These are phyloP conservation scores for Clytia hemisphaerica DNA, from an alignment of 30 jellyfish, hydroid and myxozoan genomes.

Conservation along the genomic window DNA sequence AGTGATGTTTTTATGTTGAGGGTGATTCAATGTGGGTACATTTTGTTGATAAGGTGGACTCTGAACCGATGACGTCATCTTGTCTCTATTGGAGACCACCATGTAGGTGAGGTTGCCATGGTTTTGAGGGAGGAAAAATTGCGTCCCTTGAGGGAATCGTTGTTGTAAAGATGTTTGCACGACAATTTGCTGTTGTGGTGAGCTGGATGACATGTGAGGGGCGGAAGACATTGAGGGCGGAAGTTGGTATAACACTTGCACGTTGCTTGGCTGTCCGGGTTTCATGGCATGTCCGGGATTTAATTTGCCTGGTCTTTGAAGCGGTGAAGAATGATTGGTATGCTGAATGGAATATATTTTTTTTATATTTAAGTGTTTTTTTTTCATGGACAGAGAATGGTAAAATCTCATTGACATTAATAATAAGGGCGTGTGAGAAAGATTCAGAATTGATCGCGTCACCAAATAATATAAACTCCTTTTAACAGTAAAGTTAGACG, in stretches of 20 bases:
- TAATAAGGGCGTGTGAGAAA: too few species aligned
- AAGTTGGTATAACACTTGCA: slow-evolving; percentile 8
- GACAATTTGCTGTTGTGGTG: background rate
- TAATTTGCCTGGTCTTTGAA: slow-evolving; percentile 26
- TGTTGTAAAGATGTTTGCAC: slow-evolving; percentile 15
- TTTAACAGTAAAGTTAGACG: too few species aligned
- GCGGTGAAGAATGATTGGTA: too few species aligned
- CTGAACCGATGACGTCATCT: background rate
- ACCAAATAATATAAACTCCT: too few species aligned
- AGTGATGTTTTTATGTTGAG: background rate
- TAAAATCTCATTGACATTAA: too few species aligned
- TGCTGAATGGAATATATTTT: too few species aligned
- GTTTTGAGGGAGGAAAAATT: slow-evolving; percentile 3
- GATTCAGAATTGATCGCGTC: too few species aligned
- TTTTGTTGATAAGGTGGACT: background rate
- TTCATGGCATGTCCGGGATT: slow-evolving; percentile 3
- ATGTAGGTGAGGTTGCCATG: background rate
- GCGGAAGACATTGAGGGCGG: slow-evolving; percentile 14
- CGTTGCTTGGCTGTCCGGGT: background rate
- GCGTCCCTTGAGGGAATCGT: slow-evolving; percentile 26
- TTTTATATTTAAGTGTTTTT: too few species aligned
- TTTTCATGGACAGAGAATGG: too few species aligned
- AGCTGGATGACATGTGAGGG: background rate
- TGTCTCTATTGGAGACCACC: background rate
- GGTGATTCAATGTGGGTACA: background rate